phyloP scores from a whole-genome alignment of 2,113 vertebrate genomes.

The Hippocampus mohnikei region DNA sequence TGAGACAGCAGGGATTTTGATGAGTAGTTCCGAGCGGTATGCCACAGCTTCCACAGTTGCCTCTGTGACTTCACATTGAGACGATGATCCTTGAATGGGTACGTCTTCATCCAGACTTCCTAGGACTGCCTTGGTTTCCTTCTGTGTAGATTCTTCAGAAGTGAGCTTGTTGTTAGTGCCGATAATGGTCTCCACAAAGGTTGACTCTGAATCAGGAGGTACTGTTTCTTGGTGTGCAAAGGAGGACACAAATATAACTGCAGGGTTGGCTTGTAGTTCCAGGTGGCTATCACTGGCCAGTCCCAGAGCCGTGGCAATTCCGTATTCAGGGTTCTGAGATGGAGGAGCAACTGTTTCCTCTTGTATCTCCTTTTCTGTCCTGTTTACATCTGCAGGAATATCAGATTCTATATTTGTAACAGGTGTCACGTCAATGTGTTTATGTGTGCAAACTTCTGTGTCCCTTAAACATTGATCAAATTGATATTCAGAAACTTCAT shows the following conservation, averaged over 20 bases:
- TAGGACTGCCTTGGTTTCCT: neutral
- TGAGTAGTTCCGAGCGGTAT: neutral
- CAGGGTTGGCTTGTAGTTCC: constrained; percentile 4
- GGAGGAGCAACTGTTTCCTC: constrained; percentile 16
- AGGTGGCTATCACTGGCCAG: neutral
- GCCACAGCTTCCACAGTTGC: neutral
- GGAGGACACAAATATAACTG: neutral
- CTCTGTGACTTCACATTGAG: neutral
- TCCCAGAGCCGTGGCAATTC: neutral
- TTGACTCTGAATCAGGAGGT: neutral
- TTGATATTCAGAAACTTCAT: constrained; percentile 9
- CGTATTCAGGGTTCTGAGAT: neutral
- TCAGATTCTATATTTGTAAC: constrained; percentile 4
- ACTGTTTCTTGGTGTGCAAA: neutral
- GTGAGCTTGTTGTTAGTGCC: neutral
- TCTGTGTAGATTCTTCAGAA: constrained; percentile 10
- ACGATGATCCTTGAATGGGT: neutral
- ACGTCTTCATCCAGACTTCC: neutral
- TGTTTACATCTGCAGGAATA: neutral
- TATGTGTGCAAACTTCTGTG: neutral
- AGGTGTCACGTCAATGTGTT: neutral
- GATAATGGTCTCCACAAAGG: neutral
- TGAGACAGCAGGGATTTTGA: neutral
- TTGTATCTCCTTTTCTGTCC: neutral
- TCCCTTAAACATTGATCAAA: neutral